Evolutionary conservation across 2,888 invertebrate genomes (phyloP).

Genomic region (Lycaena phlaeas): DNA sequence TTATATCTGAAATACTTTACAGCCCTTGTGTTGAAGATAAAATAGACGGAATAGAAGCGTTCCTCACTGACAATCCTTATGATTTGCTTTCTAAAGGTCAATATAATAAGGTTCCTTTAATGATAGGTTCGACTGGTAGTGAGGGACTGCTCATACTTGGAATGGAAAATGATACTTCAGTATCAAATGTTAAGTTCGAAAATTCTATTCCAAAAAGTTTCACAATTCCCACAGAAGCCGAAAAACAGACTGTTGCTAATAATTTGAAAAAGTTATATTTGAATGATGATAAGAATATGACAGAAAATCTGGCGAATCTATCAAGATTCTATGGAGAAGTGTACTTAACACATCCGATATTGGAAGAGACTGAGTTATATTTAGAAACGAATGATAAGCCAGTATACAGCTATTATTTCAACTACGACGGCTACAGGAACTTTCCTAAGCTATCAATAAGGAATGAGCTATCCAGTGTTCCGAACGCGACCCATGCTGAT

Average conservation of each 20-base stretch:
- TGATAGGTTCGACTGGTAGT: conserved; percentile 39
- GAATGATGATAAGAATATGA: conserved; percentile 35
- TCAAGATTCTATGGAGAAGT: conserved; percentile 43
- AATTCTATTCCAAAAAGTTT: conserved; percentile 47
- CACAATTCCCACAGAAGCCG: conserved; percentile 28
- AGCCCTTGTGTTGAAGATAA: conserved; percentile 41
- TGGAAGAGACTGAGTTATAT: conserved; percentile 40
- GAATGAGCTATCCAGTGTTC: conserved; percentile 21
- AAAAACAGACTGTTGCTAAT: conserved; percentile 27
- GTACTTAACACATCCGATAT: conserved; percentile 30
- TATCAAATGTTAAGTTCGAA: conserved; percentile 33
- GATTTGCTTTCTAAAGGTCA: conserved; percentile 35
- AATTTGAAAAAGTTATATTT: conserved; percentile 47
- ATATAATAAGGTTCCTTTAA: conserved; percentile 48
- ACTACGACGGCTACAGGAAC: conserved; percentile 40
- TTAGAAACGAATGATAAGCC: conserved; percentile 31
- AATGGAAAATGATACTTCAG: conserved; percentile 38
- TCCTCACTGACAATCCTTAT: conserved; percentile 41
- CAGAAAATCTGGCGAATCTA: conserved; percentile 32
- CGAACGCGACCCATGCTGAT: conserved; percentile 49
- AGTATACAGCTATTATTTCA: conserved; percentile 42
- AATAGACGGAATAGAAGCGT: conserved; percentile 45
- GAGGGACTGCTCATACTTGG: conserved; percentile 43
- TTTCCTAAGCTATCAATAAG: conserved; percentile 28
- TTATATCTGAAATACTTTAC: conserved; percentile 40